Evolutionary conservation across 2,113 vertebrate species (phyloP), one percentile per base, ranked within the genome.

Genomic region (Falcunculus frontatus): DNA sequence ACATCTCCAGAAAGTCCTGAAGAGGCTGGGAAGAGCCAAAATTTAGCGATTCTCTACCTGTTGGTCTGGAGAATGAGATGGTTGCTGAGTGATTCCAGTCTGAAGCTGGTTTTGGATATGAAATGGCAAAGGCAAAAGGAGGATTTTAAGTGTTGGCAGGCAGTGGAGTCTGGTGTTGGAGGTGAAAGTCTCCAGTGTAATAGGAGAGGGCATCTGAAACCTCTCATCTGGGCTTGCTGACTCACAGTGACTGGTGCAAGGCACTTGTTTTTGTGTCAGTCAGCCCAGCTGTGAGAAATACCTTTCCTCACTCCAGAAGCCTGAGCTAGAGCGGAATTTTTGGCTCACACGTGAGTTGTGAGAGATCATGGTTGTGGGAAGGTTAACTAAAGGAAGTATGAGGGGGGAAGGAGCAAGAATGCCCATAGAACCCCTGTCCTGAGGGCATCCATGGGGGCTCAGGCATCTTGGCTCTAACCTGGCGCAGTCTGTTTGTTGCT

Each of bases 191-290:
- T 91, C 22, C 44, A 19, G 46, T 1, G 44, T 60, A 83, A 93
- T 37, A 72, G 81, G 72, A 95, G 88, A 86, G 55, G 73, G 22
- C 30, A 46, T 72, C 49, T 72, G 8, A 21, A 82, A 52, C 57
- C 33, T 83, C 53, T 85, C 2, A 1, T 87, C 78, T 37, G 20
- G 23, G 42, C 63, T 69, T 92, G 82, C 82, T 91, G 93, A 92
- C 65, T 96, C 74, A 87, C 75, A 52, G 68, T 73, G 85, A 89
- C 79, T 70, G 79, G 49, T 72, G 63, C 25, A 27, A 33, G 77
- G 29, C 42, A 41, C 76, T 94, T 63, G 60, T 47, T 89, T 90
- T 69, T 81, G 55, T 50, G 92, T 75, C 65, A 27, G 37, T 30
- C 68, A 89, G 12, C 50, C 57, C 80, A 72, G 73, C 47, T 18